A percentile compares a stretch with the other conserved stretches of the same genome.
phyloP scores from a whole-genome alignment of 2,797 vertebrate species.

The Hapalemur alaotrensis region DNA sequence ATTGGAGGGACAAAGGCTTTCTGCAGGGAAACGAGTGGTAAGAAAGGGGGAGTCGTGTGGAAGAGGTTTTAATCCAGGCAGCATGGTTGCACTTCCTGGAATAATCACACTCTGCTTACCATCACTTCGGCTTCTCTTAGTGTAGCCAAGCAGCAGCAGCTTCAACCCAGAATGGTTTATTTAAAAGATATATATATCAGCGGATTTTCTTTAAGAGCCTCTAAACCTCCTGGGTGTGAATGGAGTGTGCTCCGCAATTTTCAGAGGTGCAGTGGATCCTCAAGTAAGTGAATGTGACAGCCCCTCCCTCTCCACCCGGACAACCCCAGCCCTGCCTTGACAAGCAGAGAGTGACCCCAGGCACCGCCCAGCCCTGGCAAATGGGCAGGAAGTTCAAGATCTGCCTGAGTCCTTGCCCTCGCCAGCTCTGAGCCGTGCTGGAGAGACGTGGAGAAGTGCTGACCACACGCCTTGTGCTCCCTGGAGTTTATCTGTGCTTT shows the following conservation, averaged over 20 bases:
- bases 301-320: background rate
- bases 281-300: background rate
- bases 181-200: background rate
- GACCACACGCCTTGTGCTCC: background rate
- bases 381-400: background rate
- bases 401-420: background rate
- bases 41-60: background rate
- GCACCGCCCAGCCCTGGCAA: accelerated
- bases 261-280: accelerated
- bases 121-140: background rate
- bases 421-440: background rate
- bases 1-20: background rate
- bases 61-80: background rate
- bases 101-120: background rate
- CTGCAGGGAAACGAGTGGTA: background rate
- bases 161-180: background rate
- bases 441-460: accelerated
- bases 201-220: background rate
- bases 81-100: background rate
- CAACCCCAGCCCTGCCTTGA: background rate
- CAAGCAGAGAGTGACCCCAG: background rate
- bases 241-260: background rate
- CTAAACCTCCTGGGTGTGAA: background rate
- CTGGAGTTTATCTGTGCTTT: background rate
- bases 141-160: background rate